phyloP scores from a whole-genome alignment of 1,140 invertebrate species.

The Sipha flava region DNA sequence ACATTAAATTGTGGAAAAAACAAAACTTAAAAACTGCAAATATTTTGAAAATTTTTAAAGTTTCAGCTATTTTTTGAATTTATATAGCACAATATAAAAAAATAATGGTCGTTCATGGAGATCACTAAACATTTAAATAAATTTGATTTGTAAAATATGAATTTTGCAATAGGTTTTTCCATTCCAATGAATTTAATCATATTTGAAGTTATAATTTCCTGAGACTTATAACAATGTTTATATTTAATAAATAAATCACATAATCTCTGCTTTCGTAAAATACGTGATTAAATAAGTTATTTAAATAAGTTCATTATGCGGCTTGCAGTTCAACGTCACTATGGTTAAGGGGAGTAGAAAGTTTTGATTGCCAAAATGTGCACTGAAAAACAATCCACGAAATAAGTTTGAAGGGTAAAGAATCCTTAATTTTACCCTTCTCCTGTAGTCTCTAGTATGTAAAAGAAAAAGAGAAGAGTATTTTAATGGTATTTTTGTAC shows the following conservation, averaged over 20 bases:
- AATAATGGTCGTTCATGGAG: background rate
- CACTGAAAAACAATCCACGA: slow-evolving; percentile 24
- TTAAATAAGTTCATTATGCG: slow-evolving; percentile 30
- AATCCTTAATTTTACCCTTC: background rate
- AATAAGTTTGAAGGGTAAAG: slow-evolving; percentile 11
- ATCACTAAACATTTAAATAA: background rate
- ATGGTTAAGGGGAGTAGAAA: background rate
- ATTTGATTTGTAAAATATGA: slow-evolving; percentile 8
- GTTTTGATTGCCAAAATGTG: slow-evolving; percentile 30
- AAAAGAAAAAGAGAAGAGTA: background rate
- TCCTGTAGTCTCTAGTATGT: background rate
- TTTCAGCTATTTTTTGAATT: too few species aligned
- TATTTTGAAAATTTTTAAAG: too few species aligned
- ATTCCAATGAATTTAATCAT: background rate
- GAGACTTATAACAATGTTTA: slow-evolving; percentile 15
- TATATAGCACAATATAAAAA: too few species aligned
- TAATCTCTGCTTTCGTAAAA: slow-evolving; percentile 14
- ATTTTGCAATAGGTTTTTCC: slow-evolving; percentile 7
- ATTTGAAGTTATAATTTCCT: slow-evolving; percentile 22
- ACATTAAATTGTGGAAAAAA: too few species aligned
- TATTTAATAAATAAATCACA: slow-evolving; percentile 26
- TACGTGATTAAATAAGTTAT: slow-evolving; percentile 27
- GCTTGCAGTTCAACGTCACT: slow-evolving; percentile 3
- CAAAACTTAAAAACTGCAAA: too few species aligned
- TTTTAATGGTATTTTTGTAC: background rate